phyloP scores from a whole-genome alignment of 2,888 invertebrate species.

The Dyspetes luteomarginatus region DNA sequence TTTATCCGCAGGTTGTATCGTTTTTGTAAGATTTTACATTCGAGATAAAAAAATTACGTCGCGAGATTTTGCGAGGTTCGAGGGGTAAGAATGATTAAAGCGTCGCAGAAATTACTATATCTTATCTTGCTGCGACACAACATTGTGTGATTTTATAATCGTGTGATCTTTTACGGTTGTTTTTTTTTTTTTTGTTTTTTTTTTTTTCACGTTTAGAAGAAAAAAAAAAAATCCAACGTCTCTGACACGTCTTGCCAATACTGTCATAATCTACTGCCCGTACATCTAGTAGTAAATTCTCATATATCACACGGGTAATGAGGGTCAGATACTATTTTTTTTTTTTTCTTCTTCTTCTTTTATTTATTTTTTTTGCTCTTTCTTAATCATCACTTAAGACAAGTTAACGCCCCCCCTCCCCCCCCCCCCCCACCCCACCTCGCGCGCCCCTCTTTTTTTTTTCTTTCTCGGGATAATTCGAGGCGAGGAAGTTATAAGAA shows the following conservation, averaged over 20 bases:
- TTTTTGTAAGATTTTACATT: not conserved
- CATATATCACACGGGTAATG: not conserved
- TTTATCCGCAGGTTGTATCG: too few species aligned
- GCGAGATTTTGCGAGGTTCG: not conserved
- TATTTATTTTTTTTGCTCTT: not conserved
- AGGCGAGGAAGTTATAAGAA: constrained; percentile 34
- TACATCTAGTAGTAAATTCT: not conserved
- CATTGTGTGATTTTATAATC: not conserved
- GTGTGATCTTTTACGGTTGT: not conserved
- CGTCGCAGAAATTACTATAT: not conserved
- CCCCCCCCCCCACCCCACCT: not conserved
- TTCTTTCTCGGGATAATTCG: not conserved
- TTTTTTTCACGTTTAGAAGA: not conserved
- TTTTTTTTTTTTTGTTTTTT: not conserved
- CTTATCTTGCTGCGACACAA: constrained; percentile 1
- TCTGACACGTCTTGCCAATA: not conserved
- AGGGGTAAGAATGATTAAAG: not conserved
- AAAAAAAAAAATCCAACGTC: constrained; percentile 9
- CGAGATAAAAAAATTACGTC: not conserved
- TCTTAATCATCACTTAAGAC: too few species aligned
- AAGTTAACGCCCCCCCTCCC: not conserved
- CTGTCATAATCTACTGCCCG: not conserved
- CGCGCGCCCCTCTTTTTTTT: not conserved
- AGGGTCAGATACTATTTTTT: not conserved
- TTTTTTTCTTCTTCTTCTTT: not conserved